Evolutionary conservation across 2,888 invertebrate genomes (phyloP), one percentile per base, ranked within the genome.

Genomic region (Eupithecia pulchellata): DNA sequence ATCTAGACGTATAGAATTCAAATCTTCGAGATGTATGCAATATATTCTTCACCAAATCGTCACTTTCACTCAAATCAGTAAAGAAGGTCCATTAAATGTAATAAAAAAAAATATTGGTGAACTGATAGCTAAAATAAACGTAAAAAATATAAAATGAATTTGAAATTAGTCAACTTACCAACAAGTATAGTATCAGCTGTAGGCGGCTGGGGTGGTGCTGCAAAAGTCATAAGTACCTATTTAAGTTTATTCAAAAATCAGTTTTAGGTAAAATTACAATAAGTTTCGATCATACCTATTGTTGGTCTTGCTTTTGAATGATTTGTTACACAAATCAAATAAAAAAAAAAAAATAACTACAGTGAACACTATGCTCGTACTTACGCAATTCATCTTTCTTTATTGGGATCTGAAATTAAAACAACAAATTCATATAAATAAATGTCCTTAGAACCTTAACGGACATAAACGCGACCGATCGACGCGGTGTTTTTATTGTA

Each of bases 181-280:
- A 91, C 87, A 77, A 91, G 83, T 69, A 91, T 80, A 25, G 90
- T 91, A 20, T 89, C 86, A 1, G 64, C 52, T 82, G 80, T 2
- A 66, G 74, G 29, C 13, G 72, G 57, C 13, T 71, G 57, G 1
- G 78, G 65, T 55, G 77, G 65, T 14, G 77, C 76, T 77, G 78
- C 20, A 71, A 69, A 69, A 69, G 20, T 13, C 36, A 8, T 57
- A 4, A n/a, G n/a, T n/a, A n/a, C n/a, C n/a, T n/a, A n/a, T n/a
- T n/a, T n/a, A n/a, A n/a, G n/a, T n/a, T n/a, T n/a, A n/a, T n/a
- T n/a, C n/a, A n/a, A n/a, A n/a, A n/a, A n/a, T n/a, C n/a, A n/a
- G n/a, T n/a, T n/a, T n/a, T n/a, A n/a, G n/a, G n/a, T n/a, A n/a
- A n/a, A n/a, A n/a, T n/a, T n/a, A n/a, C n/a, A n/a, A n/a, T n/a